These are phyloP conservation scores for Lampris megalopsis DNA, from an alignment of 2,113 vertebrate genomes.

Conservation along the genomic window DNA sequence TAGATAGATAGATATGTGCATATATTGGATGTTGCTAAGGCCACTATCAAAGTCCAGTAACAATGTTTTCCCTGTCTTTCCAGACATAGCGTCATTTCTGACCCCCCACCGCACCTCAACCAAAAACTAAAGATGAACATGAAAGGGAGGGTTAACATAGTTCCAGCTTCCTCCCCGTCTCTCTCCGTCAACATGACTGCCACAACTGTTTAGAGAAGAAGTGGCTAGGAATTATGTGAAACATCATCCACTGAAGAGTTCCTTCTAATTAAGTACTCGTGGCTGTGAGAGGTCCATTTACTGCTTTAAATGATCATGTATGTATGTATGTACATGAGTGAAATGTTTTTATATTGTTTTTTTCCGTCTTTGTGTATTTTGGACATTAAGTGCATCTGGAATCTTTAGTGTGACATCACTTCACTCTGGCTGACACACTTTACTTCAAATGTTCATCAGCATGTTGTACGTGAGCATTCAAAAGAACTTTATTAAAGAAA, in stretches of 20 bases:
- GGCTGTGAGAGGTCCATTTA: slow-evolving; percentile 36
- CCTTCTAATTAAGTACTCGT: slow-evolving; percentile 55
- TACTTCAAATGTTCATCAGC: slow-evolving; percentile 5
- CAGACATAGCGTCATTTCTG: no score
- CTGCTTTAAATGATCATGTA: slow-evolving; percentile 34
- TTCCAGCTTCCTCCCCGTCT: no score
- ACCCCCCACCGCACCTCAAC: no score
- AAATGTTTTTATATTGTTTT: background rate
- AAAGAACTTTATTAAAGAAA: background rate
- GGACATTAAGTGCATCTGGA: background rate
- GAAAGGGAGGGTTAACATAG: no score
- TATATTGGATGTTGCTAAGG: no score
- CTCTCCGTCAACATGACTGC: no score
- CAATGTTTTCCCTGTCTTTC: no score
- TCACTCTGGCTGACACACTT: slow-evolving; percentile 3
- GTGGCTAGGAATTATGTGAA: slow-evolving; percentile 34
- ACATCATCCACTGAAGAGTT: slow-evolving; percentile 38
- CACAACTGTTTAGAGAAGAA: slow-evolving; percentile 42
- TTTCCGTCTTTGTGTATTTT: background rate
- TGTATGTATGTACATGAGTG: background rate
- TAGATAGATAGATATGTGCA: no score
- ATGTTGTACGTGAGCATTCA: slow-evolving; percentile 4
- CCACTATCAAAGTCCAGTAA: no score
- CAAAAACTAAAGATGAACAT: no score
- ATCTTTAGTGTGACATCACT: background rate